Conservation (phyloP, 2,888 invertebrate genomes). For the Ectemnius lituratus region DNA sequence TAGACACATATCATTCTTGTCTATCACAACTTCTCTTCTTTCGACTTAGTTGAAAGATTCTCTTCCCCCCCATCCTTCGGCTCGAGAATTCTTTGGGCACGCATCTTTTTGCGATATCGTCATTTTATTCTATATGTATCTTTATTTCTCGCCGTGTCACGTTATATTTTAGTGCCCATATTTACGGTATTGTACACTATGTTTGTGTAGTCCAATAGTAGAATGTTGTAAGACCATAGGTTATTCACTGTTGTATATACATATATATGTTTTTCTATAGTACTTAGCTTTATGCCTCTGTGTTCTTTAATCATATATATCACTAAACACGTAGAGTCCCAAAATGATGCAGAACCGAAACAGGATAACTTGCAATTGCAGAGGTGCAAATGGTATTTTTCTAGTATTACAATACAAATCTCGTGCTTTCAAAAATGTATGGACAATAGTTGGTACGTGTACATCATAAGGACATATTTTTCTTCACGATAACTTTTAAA, state of each 20-base stretch:
- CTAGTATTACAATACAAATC: no score
- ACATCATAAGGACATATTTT: no score
- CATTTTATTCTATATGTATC: slow-evolving; percentile 11
- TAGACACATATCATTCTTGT: slow-evolving; percentile 13
- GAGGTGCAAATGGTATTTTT: no score
- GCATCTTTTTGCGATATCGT: slow-evolving; percentile 28
- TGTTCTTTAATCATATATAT: not conserved
- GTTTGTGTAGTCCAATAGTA: slow-evolving; percentile 14
- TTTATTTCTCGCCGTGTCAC: slow-evolving; percentile 25
- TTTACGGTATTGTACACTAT: slow-evolving; percentile 4
- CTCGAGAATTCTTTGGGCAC: slow-evolving; percentile 12
- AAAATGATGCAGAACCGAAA: slow-evolving; percentile 7
- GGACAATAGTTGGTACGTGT: no score
- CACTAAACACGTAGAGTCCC: slow-evolving; percentile 2
- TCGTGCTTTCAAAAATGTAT: no score
- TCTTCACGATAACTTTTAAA: no score
- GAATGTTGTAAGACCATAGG: slow-evolving; percentile 9
- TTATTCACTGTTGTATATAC: slow-evolving; percentile 8
- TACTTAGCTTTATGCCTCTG: slow-evolving; percentile 9
- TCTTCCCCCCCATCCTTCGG: slow-evolving; percentile 17
- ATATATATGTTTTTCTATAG: slow-evolving; percentile 14
- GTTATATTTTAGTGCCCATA: slow-evolving; percentile 16
- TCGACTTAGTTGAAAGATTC: slow-evolving; percentile 20
- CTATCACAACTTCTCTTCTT: slow-evolving; percentile 31
- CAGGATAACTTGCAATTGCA: not conserved